Conservation (phyloP, 2,888 invertebrate genomes). For the Scaptomyza tumidula region DNA sequence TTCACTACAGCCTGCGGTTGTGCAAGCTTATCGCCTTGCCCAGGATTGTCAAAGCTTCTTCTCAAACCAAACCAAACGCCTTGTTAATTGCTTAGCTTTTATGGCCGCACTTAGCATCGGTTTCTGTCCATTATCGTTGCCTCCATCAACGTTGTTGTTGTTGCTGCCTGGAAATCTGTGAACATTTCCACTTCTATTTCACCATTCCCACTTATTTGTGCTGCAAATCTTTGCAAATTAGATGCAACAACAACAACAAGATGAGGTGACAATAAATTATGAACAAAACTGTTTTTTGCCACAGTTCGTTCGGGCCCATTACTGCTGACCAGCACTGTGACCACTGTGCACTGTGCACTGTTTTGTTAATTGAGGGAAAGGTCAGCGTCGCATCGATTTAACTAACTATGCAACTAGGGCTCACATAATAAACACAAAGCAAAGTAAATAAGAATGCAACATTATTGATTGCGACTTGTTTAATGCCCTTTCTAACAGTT, state of each 20-base stretch:
- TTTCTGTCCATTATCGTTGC: constrained; percentile 38
- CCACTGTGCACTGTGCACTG: constrained; percentile 54
- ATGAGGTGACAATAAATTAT: constrained; percentile 61
- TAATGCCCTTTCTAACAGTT: constrained; percentile 21
- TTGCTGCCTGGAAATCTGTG: neutral
- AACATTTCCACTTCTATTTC: constrained; percentile 35
- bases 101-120: constrained; percentile 54
- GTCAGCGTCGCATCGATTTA: constrained; percentile 75
- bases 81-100: constrained; percentile 75
- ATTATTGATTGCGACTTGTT: neutral
- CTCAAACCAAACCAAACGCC: constrained; percentile 63
- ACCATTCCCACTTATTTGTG: constrained; percentile 58
- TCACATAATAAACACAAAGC: constrained; percentile 35
- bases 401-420: constrained; percentile 46
- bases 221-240: constrained; percentile 65
- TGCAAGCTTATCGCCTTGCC: constrained; percentile 47
- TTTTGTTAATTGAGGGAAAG: constrained; percentile 70
- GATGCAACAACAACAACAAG: constrained; percentile 51
- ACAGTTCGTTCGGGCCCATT: constrained; percentile 33
- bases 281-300: constrained; percentile 21
- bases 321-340: constrained; percentile 56
- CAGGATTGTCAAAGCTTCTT: constrained; percentile 57
- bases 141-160: constrained; percentile 8
- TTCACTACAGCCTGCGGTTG: constrained; percentile 54
- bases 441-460: neutral